A percentile compares a stretch with the other conserved stretches of the same genome.
Evolutionary conservation across 2,797 vertebrate genomes (phyloP).

Genomic region (Gambelia wislizenii): DNA sequence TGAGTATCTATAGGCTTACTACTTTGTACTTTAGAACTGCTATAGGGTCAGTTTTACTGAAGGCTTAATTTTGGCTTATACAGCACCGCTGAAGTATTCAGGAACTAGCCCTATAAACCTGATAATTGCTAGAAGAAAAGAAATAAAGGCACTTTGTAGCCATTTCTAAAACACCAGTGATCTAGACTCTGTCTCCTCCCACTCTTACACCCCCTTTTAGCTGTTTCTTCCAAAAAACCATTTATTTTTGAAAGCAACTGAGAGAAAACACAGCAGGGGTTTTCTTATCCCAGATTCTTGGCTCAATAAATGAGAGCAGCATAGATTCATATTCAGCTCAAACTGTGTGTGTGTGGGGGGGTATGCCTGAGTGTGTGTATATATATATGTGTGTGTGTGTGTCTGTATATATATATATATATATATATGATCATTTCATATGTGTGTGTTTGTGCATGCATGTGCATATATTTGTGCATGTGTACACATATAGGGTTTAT

Average conservation of each 20-base stretch:
- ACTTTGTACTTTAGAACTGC: background rate
- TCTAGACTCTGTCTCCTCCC: slow-evolving; percentile 41
- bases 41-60: background rate
- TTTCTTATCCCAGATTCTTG: slow-evolving; percentile 52
- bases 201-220: background rate
- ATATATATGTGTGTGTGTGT: no score
- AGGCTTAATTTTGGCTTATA: background rate
- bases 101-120: no score
- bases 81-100: background rate
- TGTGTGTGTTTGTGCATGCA: no score
- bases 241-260: slow-evolving; percentile 56
- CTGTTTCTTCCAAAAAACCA: background rate
- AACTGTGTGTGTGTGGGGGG: no score
- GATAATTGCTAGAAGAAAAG: background rate
- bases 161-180: slow-evolving; percentile 25
- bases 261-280: slow-evolving; percentile 54
- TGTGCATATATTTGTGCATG: background rate
- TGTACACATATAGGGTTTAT: no score
- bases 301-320: slow-evolving; percentile 40
- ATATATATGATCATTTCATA: no score
- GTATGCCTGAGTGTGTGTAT: no score
- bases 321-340: slow-evolving; percentile 24
- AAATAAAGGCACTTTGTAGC: slow-evolving; percentile 24
- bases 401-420: no score
- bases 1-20: no score